Evolutionary conservation across 2,113 vertebrate genomes (phyloP).

Genomic region (Arvicanthis niloticus): DNA sequence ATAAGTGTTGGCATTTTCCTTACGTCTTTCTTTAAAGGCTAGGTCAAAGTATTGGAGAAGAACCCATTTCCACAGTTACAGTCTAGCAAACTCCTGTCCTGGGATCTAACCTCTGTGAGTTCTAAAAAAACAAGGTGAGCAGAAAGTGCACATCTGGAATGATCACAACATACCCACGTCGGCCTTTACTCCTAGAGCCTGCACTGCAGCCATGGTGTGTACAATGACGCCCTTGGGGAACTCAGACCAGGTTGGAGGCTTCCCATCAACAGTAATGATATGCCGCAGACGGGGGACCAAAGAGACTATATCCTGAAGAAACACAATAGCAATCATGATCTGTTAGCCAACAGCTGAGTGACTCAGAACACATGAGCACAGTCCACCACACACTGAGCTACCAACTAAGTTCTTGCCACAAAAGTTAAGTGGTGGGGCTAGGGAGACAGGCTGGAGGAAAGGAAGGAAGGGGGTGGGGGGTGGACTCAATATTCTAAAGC

Average conservation of each 20-base stretch:
- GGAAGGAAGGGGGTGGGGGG: not conserved
- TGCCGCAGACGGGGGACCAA: constrained; percentile 92
- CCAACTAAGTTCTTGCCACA: constrained; percentile 17
- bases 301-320: constrained; percentile 91
- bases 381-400: not conserved
- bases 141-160: rapidly evolving
- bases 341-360: not conserved
- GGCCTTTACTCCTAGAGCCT: constrained; percentile 91
- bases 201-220: constrained; percentile 94
- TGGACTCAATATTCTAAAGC: not conserved
- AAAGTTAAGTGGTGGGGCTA: not conserved
- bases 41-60: not conserved
- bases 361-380: not conserved
- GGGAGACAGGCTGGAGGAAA: too few species aligned
- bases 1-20: not conserved
- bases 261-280: constrained; percentile 93
- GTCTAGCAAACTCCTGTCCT: not conserved
- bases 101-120: not conserved
- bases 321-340: not conserved
- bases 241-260: constrained; percentile 87
- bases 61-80: not conserved
- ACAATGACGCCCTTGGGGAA: constrained; percentile 92
- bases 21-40: not conserved
- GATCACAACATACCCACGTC: constrained; percentile 85
- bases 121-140: not conserved